phyloP scores from a whole-genome alignment of 2,113 vertebrate genomes.

The Electrona antarctica region DNA sequence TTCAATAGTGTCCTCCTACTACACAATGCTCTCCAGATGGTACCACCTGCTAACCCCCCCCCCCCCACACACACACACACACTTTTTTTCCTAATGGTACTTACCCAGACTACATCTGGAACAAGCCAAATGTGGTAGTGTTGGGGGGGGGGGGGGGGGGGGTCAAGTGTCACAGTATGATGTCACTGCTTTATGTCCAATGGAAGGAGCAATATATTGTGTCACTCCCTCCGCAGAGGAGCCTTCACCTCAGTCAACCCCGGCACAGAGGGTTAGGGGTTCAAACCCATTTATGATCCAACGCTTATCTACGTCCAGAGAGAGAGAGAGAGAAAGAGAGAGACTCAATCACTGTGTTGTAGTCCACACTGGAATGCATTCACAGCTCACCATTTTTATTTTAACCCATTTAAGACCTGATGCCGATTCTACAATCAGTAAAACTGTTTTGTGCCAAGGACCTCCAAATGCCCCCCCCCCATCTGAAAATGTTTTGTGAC shows the following conservation, averaged over 20 bases:
- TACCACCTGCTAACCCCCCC: constrained; percentile 46
- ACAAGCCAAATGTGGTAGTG: constrained; percentile 32
- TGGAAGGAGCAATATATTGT: constrained; percentile 45
- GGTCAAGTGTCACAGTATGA: constrained; percentile 62
- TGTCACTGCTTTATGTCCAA: constrained; percentile 69
- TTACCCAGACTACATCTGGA: constrained; percentile 68
- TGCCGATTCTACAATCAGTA: too few relatives aligned
- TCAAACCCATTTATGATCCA: constrained; percentile 63
- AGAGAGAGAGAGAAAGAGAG: too few relatives aligned
- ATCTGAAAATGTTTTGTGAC: too few relatives aligned
- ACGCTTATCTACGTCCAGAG: constrained; percentile 14
- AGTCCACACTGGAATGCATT: too few relatives aligned
- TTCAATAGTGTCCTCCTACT: neutral
- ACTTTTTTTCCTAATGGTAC: constrained; percentile 36
- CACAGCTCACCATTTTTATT: too few relatives aligned
- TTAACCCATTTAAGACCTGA: too few relatives aligned
- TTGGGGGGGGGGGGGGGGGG: neutral
- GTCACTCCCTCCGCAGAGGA: constrained; percentile 27
- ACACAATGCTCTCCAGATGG: constrained; percentile 45
- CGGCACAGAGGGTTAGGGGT: constrained; percentile 46
- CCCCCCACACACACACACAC: neutral
- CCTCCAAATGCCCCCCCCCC: too few relatives aligned
- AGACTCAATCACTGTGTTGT: too few relatives aligned
- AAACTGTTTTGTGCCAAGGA: too few relatives aligned
- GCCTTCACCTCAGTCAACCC: constrained; percentile 54